Evolutionary conservation across 1,140 invertebrate species (phyloP).

Genomic region (Heliconius nattereri): DNA sequence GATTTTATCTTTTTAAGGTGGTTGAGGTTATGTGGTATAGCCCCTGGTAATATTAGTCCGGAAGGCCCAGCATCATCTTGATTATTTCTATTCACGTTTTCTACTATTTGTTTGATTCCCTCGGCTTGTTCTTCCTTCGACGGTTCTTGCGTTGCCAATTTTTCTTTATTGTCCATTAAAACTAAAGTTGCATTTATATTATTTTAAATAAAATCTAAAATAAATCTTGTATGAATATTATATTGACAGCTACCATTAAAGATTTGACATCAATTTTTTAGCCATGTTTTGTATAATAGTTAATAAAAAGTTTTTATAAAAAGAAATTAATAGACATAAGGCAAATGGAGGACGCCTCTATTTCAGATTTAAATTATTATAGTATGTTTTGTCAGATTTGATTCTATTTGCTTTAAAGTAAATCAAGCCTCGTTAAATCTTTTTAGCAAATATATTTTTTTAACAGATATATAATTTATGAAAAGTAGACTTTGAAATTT

Average conservation of each 20-base stretch:
- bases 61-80: conserved; percentile 68
- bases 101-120: conserved; percentile 40
- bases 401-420: no score
- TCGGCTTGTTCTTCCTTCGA: conserved; percentile 44
- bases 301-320: conserved; percentile 4
- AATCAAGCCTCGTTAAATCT: no score
- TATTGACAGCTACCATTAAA: conserved; percentile 50
- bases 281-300: background rate
- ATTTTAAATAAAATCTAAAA: conserved; percentile 55
- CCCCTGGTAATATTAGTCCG: conserved; percentile 56
- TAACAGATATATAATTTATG: no score
- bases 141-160: conserved; percentile 40
- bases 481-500: background rate
- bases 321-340: background rate
- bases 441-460: no score
- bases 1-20: conserved; percentile 43
- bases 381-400: background rate
- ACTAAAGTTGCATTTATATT: conserved; percentile 48
- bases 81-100: conserved; percentile 33
- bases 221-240: conserved; percentile 56
- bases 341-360: background rate
- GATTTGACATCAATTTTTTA: conserved; percentile 31
- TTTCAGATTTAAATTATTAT: background rate
- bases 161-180: conserved; percentile 63
- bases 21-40: conserved; percentile 42